Percentiles rank a stretch among this genome's conserved stretches.
phyloP scores from a whole-genome alignment of 2,888 invertebrate species.

The Apamea anceps region DNA sequence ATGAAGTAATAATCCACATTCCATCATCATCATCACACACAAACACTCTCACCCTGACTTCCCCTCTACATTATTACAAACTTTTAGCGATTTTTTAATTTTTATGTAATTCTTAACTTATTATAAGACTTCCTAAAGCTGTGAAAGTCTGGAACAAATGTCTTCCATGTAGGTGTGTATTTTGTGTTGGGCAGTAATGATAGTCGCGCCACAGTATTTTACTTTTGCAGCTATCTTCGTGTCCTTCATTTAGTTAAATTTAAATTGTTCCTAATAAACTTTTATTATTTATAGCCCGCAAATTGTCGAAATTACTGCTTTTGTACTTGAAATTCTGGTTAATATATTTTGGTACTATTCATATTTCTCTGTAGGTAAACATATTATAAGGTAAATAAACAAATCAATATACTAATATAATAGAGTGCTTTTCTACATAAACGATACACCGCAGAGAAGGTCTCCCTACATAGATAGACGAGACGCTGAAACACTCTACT shows the following conservation, averaged over 20 bases:
- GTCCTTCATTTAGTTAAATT: not conserved
- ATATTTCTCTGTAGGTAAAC: constrained; percentile 25
- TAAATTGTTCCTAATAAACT: not conserved
- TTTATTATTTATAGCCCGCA: not conserved
- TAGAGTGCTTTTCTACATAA: constrained; percentile 38
- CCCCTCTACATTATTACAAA: not conserved
- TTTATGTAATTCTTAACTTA: no score
- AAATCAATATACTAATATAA: constrained; percentile 29
- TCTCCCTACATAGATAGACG: constrained; percentile 11
- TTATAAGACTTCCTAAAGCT: no score
- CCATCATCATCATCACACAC: not conserved
- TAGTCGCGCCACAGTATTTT: not conserved
- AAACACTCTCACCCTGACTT: not conserved
- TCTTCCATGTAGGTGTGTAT: no score
- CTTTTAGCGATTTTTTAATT: not conserved
- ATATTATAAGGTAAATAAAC: constrained; percentile 19
- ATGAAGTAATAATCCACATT: not conserved
- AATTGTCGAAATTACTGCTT: constrained; percentile 13
- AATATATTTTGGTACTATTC: constrained; percentile 24
- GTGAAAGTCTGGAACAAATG: no score
- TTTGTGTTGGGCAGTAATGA: no score
- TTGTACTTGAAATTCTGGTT: constrained; percentile 24
- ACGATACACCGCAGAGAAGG: constrained; percentile 8
- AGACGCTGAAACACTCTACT: constrained; percentile 38
- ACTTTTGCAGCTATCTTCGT: not conserved